phyloP scores from a whole-genome alignment of 2,888 invertebrate genomes.

The Sympetrum striolatum region DNA sequence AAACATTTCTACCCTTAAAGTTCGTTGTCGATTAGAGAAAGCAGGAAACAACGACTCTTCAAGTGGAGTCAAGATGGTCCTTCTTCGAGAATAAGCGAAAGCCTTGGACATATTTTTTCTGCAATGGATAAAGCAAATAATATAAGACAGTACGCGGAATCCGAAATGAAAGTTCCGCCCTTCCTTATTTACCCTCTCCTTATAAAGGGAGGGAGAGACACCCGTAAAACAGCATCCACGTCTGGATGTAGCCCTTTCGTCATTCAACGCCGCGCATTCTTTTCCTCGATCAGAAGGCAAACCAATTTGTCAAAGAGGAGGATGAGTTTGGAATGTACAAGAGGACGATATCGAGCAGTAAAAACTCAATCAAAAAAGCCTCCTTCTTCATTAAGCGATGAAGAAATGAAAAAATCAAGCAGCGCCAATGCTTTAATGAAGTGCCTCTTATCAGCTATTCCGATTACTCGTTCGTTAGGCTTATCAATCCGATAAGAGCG shows the following conservation, averaged over 20 bases:
- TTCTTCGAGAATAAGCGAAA: background rate
- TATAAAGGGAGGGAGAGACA: background rate
- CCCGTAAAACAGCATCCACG: background rate
- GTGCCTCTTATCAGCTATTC: too few relatives aligned
- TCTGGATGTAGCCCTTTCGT: background rate
- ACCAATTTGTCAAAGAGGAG: conserved; percentile 19
- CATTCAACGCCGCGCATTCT: conserved; percentile 1
- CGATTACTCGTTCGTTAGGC: too few relatives aligned
- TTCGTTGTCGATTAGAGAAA: background rate
- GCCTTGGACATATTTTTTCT: background rate
- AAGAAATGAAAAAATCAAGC: too few relatives aligned
- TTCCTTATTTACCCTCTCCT: background rate
- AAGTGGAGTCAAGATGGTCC: background rate
- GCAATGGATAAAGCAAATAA: background rate
- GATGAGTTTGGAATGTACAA: background rate
- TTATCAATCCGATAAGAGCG: too few relatives aligned
- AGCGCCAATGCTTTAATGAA: too few relatives aligned
- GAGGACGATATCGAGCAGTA: background rate
- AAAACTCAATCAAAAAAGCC: conserved; percentile 23
- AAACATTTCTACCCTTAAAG: too few relatives aligned
- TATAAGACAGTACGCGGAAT: background rate
- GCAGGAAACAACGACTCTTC: background rate
- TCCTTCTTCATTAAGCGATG: background rate
- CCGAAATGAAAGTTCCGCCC: conserved; percentile 3
- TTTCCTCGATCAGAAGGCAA: background rate